Base-by-base conservation (phyloP, 2,113 vertebrate genomes). In the Seriola quinqueradiata region DNA sequence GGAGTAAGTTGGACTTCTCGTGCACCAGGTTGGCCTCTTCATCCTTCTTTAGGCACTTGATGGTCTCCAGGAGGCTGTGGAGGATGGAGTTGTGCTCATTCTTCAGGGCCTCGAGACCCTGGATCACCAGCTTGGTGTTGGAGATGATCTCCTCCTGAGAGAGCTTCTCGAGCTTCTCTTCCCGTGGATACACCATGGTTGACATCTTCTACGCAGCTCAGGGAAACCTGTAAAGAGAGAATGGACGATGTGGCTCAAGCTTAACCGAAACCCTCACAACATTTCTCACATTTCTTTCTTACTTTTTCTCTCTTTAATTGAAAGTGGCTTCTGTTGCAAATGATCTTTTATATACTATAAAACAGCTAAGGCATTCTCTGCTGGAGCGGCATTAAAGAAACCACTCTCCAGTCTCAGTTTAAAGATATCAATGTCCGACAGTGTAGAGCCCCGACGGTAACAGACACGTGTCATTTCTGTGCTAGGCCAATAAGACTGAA, bases 131-230 rank as follows among this genome's bases (percentile, higher is more conserved):
- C 87, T 97, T 97, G 1, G 98, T 99, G 93, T 98, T 99, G 44
- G 97, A 98, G 94, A 99, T 97, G 17, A 99, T 99, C 94, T 99
- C 98, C 89, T 99, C 98, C 95, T 99, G 98, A 79, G 96, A 97
- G 75, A 99, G 95, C 87, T 98, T 99, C 92, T 98, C 97, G 8
- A 98, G 94, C 90, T 96, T 94, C 92, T 99, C 98, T 89, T 99
- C 98, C 70, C 97, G 95, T 70, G 96, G 96, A 86, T 97, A 98
- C 86, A 98, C 95, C 96, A 98, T 97, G 57, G 95, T 96, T 87
- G 97, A 98, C 97, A 97, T 97, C 87, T 91, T 93, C 70, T 95
- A 52, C 55, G 88, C 75, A 92, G 84, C 90, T 88, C 79, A 93
- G 79, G 86, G 71, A 85, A 88, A 93, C 94, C 92, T 94, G 83